Percentiles rank a stretch among this genome's conserved stretches.
phyloP scores from a whole-genome alignment of 1,140 invertebrate species.

The Thereuonema tuberculata region DNA sequence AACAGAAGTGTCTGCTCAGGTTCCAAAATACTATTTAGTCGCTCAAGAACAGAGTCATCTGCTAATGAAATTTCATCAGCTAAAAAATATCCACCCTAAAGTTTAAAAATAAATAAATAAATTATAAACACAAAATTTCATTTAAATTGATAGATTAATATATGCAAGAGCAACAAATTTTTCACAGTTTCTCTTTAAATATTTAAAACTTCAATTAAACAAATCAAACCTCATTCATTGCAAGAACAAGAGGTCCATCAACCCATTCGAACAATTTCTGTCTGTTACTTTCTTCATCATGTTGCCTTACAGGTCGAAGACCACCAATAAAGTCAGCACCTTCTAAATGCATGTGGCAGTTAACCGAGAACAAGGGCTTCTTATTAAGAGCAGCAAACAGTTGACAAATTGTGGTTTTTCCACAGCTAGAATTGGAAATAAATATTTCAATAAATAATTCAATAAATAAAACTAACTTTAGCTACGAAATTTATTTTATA shows the following conservation, averaged over 20 bases:
- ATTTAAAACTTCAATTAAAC: background rate
- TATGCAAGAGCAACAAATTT: no score
- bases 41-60: conserved; percentile 95
- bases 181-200: no score
- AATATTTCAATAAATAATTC: no score
- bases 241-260: conserved; percentile 83
- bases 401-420: conserved; percentile 96
- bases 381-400: conserved; percentile 53
- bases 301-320: conserved; percentile 73
- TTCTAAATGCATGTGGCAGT: conserved; percentile 98
- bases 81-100: conserved; percentile 58
- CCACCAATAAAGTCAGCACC: conserved; percentile 95
- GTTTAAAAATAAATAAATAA: no score
- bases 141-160: no score
- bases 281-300: conserved; percentile 11
- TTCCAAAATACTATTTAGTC: conserved; percentile 88
- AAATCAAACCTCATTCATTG: conserved; percentile 57
- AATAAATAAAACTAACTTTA: no score
- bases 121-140: no score
- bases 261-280: conserved; percentile 87
- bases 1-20: conserved; percentile 79
- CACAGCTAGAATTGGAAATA: no score
- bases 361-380: conserved; percentile 60
- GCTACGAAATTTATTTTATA: no score
- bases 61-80: conserved; percentile 99